Evolutionary conservation across 1,140 invertebrate genomes (phyloP), one percentile per base, ranked within the genome.

Genomic region (Eriosoma lanigerum): DNA sequence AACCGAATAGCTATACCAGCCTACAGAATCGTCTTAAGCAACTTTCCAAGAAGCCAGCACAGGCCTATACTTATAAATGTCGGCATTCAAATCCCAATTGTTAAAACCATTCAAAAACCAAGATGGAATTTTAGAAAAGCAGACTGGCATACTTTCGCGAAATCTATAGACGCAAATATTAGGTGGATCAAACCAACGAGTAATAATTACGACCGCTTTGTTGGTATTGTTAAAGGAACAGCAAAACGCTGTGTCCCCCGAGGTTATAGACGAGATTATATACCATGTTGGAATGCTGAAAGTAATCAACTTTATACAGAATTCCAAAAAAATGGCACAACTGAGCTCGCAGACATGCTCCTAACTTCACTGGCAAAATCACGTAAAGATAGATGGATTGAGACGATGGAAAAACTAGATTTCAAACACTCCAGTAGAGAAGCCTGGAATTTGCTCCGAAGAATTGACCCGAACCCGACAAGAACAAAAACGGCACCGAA

Each of bases 141-240:
- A n/a, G n/a, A n/a, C n/a, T n/a, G n/a, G n/a, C n/a, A n/a, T n/a
- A n/a, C n/a, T n/a, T n/a, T n/a, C n/a, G n/a, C n/a, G n/a, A n/a
- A n/a, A n/a, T n/a, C 32, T 32, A 62, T 73, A 21, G 72, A 78
- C 24, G 80, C 58, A 6, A 44, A 26, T n/a, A 19, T 64, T 8
- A 38, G 72, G 6, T 64, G 81, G 48, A 81, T 81, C 46, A 72
- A 54, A 38, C n/a, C n/a, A n/a, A n/a, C n/a, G n/a, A n/a, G n/a
- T n/a, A n/a, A n/a, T n/a, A n/a, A n/a, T n/a, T n/a, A n/a, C n/a
- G n/a, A n/a, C n/a, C n/a, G n/a, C n/a, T 38, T 38, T 3, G 32
- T 38, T 8, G 32, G 32, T 38, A 38, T 38, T 38, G 32, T 38
- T 38, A 38, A 38, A 38, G 32, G 8, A 38, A 8, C 32, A 38